Base-by-base conservation (phyloP, 2,113 vertebrate genomes). In the Nothocercus julius region DNA sequence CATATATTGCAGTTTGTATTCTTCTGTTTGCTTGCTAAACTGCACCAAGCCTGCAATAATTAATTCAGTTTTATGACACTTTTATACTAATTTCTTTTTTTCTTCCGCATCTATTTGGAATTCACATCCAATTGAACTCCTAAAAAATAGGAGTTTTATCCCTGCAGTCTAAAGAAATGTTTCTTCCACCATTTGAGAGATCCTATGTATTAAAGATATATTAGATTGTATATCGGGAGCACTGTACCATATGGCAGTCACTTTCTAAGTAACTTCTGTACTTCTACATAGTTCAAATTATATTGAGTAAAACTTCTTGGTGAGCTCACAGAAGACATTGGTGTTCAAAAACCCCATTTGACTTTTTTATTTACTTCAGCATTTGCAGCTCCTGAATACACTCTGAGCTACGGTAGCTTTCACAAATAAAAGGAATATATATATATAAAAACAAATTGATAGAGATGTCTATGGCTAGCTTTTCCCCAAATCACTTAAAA, bases 1-100 rank as follows among this genome's bases (percentile, higher is more conserved):
- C 0, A 3, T 16, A 7, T 38, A 36, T 11, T 16, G 7, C 6
- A 70, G 22, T 70, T 6, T 13, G 34, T 0, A 0, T 49, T 87
- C 11, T 59, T 44, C 38, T 80, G 56, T 3, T 3, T 28, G 89
- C 32, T 72, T 49, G 40, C 87, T 9, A 76, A 95, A 87, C 15
- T 61, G 32, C 51, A 87, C 17, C 3, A 13, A 62, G 11, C 27
- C 58, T 20, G 27, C 13, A 59, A 13, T 54, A 82, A 79, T 27
- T 82, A 5, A 75, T 87, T 34, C 89, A 30, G 2, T 62, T 81
- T 74, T 38, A 42, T 38, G n/a, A 79, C 34, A 73, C 8, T 54
- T 1, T 4, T 45, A 58, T 54, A 61, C 7, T 56, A 79, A 73
- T 68, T 84, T 85, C 27, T 1, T 88, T 68, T 18, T 7, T 19